Base-by-base conservation (phyloP, 2,888 invertebrate genomes). In the Drymonia ruficornis region DNA sequence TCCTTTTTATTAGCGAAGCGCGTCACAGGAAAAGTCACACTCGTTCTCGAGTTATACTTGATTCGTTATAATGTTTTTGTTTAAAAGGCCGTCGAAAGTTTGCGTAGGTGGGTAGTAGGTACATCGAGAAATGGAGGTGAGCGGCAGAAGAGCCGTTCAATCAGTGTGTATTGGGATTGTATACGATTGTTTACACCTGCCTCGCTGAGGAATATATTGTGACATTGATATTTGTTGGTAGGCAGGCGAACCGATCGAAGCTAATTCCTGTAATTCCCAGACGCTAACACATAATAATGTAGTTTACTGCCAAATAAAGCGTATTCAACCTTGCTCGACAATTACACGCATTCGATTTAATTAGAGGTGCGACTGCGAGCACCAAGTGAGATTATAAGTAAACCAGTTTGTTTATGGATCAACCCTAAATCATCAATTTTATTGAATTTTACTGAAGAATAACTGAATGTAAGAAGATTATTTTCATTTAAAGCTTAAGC, bases 151-250 rank as follows among this genome's bases (percentile, higher is more conserved):
- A 31, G 31, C 9, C 31, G 11, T 31, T 31, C 31, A 9, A 11
- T n/a, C 4, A 15, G 15, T 3, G n/a, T n/a, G n/a, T 38, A 38
- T 38, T 38, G 8, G 7, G 16, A 7, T 40, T 15, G 16, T 40
- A 40, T 40, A 40, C 7, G 40, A 40, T 40, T 40, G 40, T 40
- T 40, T 40, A 40, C 40, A 40, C 40, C 40, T 16, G 16, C 40
- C 16, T 16, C 1, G 8, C 15, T 16, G 40, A 40, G 40, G 9
- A 16, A 40, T 9, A 16, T 40, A 40, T 15, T 15, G 40, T n/a
- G 40, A 40, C 40, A 16, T 16, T 40, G 8, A 16, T 40, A n/a
- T 16, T 40, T n/a, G 3, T 16, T 16, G 40, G 7, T 40, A 15
- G 16, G 40, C 16, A 7, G 6, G 36, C 36, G 15, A 40, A 40